A percentile compares a stretch with the other conserved stretches of the same genome.
Evolutionary conservation across 2,113 vertebrate genomes (phyloP).

Genomic region (Dermatemys mawii): DNA sequence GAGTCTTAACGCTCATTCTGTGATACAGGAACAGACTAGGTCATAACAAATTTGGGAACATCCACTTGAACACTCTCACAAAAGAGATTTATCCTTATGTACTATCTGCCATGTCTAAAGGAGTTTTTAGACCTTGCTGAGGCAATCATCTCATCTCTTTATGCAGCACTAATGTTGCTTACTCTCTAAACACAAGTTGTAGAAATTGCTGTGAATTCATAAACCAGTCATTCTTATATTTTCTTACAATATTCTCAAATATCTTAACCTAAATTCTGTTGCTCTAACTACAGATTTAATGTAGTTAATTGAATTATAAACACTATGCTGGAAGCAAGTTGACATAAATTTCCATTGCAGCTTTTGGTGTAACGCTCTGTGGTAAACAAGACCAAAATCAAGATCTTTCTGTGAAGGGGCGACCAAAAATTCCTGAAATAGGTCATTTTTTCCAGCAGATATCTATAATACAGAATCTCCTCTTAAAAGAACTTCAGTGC

Average conservation of each 20-base stretch:
- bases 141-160: not conserved
- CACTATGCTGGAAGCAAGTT: not conserved
- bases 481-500: not conserved
- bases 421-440: not conserved
- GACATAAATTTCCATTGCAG: not conserved
- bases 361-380: not conserved
- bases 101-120: not conserved
- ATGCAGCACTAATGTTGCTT: not conserved
- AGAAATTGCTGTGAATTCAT: not conserved
- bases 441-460: not conserved
- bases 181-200: not conserved
- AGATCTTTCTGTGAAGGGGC: not conserved
- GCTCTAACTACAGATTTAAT: not conserved
- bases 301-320: not conserved
- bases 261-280: not conserved
- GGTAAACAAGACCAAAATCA: not conserved
- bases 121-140: not conserved
- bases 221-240: not conserved
- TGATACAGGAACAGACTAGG: too few relatives aligned
- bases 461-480: not conserved
- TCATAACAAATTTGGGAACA: too few relatives aligned
- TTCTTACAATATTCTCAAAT: not conserved
- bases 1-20: too few relatives aligned
- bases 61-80: too few relatives aligned
- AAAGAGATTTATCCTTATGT: too few relatives aligned